A percentile compares a stretch with the other conserved stretches of the same genome.
Conservation (phyloP, 2,888 invertebrate species). For the Cacoxenus indagator region DNA sequence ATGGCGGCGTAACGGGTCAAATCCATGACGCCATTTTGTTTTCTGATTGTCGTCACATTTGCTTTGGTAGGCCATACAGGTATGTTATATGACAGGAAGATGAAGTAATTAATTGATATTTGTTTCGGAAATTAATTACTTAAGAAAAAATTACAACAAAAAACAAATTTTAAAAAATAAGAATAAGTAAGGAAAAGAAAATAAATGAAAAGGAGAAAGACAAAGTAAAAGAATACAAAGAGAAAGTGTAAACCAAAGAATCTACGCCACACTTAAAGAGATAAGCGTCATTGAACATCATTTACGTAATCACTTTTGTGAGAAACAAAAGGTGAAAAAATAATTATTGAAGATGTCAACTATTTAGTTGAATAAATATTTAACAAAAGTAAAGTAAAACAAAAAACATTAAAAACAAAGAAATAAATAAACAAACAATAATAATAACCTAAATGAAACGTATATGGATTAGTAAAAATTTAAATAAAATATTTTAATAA, state of each 20-base stretch:
- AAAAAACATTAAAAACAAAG: neutral
- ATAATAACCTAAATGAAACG: neutral
- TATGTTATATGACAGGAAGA: conserved; percentile 24
- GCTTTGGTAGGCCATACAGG: conserved; percentile 28
- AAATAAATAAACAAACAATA: neutral
- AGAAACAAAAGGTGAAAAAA: neutral
- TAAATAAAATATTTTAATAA: conserved; percentile 12
- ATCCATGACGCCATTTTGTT: conserved; percentile 59
- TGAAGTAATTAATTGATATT: conserved; percentile 55
- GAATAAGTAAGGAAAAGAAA: conserved; percentile 26
- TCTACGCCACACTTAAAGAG: conserved; percentile 10
- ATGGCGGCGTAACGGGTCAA: conserved; percentile 63
- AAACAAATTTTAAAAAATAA: conserved; percentile 3
- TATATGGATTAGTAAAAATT: conserved; percentile 28
- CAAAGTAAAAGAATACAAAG: conserved; percentile 30
- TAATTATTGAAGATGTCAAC: conserved; percentile 16
- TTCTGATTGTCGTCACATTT: conserved; percentile 54
- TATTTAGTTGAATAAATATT: conserved; percentile 13
- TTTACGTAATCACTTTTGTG: neutral
- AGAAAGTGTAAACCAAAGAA: neutral
- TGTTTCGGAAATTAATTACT: conserved; percentile 56
- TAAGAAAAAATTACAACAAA: neutral
- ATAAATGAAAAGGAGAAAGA: conserved; percentile 34
- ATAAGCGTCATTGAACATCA: conserved; percentile 13
- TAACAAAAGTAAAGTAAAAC: conserved; percentile 35